Percentiles rank a stretch among this genome's conserved stretches.
These are phyloP conservation scores for Sebastes taczanowskii DNA, from an alignment of 2,797 vertebrate genomes.

Conservation along the genomic window DNA sequence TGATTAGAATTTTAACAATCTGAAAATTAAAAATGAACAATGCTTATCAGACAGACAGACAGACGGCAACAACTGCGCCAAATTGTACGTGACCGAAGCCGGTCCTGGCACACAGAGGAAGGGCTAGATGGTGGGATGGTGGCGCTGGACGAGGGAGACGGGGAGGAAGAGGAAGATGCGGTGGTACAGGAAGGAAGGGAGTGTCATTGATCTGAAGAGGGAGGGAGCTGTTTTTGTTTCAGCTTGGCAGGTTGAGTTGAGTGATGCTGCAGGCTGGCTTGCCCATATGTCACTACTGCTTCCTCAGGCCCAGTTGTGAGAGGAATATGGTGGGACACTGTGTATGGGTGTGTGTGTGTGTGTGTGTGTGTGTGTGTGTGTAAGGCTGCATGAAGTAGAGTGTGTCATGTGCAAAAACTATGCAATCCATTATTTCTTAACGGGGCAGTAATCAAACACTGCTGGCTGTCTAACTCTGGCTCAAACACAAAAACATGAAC, in stretches of 20 bases:
- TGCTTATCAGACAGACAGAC: neutral
- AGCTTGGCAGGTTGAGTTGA: slow-evolving; percentile 65
- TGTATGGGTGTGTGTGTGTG: neutral
- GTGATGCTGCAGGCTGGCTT: slow-evolving; percentile 64
- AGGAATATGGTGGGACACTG: slow-evolving; percentile 30
- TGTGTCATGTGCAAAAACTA: slow-evolving; percentile 52
- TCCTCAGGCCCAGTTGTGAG: slow-evolving; percentile 74
- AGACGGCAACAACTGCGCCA: neutral
- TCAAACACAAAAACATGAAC: slow-evolving; percentile 4
- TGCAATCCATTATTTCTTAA: slow-evolving; percentile 69
- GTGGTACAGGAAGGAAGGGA: neutral
- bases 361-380: too few relatives aligned
- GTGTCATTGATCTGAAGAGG: slow-evolving; percentile 38
- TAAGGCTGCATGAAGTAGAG: neutral
- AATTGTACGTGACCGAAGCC: neutral
- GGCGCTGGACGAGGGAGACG: neutral
- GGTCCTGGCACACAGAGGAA: neutral
- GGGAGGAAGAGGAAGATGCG: neutral
- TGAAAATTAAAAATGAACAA: neutral
- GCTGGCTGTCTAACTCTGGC: slow-evolving; percentile 35
- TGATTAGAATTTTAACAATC: slow-evolving; percentile 2
- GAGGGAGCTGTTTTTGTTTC: slow-evolving; percentile 52
- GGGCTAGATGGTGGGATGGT: neutral
- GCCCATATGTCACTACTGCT: slow-evolving; percentile 70
- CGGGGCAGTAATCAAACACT: slow-evolving; percentile 61